phyloP scores from a whole-genome alignment of 2,113 vertebrate species.

The Datnioides undecimradiatus region DNA sequence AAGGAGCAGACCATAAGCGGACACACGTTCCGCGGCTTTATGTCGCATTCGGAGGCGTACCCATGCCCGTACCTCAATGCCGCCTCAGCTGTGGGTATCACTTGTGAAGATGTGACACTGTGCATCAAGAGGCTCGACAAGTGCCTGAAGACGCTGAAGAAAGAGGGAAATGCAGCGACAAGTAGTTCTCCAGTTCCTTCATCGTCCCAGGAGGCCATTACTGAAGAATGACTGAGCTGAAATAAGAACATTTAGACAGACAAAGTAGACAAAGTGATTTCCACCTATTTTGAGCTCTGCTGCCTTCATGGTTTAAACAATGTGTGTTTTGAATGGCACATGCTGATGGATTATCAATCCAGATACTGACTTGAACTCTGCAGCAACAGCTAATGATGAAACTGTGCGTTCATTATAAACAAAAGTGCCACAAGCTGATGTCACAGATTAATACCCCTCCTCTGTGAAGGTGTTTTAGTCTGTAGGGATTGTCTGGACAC shows the following conservation, averaged over 20 bases:
- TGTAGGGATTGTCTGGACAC: background rate
- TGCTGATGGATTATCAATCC: conserved; percentile 12
- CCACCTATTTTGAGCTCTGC: background rate
- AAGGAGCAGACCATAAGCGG: conserved; percentile 90
- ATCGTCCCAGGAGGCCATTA: conserved; percentile 34
- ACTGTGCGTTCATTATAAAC: conserved; percentile 12
- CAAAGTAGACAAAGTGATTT: background rate
- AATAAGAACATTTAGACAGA: background rate
- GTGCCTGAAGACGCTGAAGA: conserved; percentile 89
- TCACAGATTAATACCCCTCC: conserved; percentile 24
- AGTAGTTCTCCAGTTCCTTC: background rate
- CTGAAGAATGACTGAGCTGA: conserved; percentile 37
- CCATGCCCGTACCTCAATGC: conserved; percentile 95
- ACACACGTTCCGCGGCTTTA: conserved; percentile 92
- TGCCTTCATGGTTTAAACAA: background rate
- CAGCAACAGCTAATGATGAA: conserved; percentile 4
- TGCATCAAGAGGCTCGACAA: conserved; percentile 95
- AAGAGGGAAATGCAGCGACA: conserved; percentile 49
- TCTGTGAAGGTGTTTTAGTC: background rate
- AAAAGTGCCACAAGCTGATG: background rate
- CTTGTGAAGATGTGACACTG: conserved; percentile 89
- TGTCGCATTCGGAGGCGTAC: conserved; percentile 92
- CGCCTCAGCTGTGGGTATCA: conserved; percentile 94
- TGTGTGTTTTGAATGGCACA: background rate
- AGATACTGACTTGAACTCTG: background rate